Conservation (phyloP, 2,113 vertebrate genomes). For the Psettodes erumei region DNA sequence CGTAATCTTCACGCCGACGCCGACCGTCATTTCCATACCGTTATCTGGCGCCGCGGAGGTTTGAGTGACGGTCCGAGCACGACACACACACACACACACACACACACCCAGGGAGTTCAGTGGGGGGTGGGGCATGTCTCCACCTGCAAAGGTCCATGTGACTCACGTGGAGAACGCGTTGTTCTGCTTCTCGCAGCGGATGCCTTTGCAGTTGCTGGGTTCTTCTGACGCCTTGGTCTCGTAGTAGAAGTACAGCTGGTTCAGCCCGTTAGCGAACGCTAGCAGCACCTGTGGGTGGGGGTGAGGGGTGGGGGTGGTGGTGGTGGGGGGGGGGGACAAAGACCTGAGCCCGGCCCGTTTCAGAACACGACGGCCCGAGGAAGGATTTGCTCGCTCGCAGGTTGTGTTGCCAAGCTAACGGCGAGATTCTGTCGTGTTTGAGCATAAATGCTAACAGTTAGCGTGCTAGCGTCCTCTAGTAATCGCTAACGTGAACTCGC, state of each 20-base stretch:
- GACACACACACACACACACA: constrained; percentile 26
- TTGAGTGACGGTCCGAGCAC: background rate
- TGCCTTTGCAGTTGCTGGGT: constrained; percentile 96
- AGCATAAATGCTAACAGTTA: too few relatives aligned
- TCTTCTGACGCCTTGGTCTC: constrained; percentile 96
- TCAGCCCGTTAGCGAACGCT: constrained; percentile 95
- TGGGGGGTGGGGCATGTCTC: too few relatives aligned
- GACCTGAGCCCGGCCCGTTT: too few relatives aligned
- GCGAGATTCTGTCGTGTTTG: too few relatives aligned
- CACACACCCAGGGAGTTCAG: background rate
- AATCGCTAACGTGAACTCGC: too few relatives aligned
- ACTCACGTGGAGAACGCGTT: constrained; percentile 98
- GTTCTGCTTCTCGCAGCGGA: constrained; percentile 97
- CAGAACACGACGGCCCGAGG: too few relatives aligned
- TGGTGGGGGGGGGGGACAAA: too few relatives aligned
- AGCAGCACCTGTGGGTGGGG: constrained; percentile 89
- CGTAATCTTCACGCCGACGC: constrained; percentile 26
- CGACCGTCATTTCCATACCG: background rate
- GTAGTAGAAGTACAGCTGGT: constrained; percentile 98
- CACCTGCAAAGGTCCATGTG: too few relatives aligned
- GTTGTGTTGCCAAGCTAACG: too few relatives aligned
- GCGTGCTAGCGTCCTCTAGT: too few relatives aligned
- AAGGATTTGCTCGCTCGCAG: too few relatives aligned
- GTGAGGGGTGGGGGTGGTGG: too few relatives aligned
- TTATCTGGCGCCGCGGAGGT: constrained; percentile 22